Conservation (phyloP, 2,888 invertebrate genomes). For the Ophion ventricosus region DNA sequence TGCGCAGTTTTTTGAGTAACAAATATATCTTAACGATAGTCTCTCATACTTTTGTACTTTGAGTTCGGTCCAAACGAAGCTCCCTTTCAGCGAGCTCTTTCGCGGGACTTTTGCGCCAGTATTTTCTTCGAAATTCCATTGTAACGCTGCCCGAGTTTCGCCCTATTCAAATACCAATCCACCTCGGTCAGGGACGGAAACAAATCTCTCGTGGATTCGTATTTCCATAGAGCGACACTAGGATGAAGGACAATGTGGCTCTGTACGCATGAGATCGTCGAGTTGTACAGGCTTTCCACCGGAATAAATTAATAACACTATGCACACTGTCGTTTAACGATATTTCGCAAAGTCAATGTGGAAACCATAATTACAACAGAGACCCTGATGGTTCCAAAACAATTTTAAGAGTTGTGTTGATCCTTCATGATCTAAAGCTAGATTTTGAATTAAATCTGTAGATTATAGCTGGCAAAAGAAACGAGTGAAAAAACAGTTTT, state of each 20-base stretch:
- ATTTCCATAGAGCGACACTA: not conserved
- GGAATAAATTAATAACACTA: not conserved
- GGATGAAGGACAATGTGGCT: not conserved
- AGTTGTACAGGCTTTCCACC: not conserved
- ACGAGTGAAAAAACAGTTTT: no score
- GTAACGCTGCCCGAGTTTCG: slow-evolving; percentile 4
- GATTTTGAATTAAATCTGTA: no score
- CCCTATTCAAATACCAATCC: slow-evolving; percentile 2
- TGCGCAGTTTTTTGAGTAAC: no score
- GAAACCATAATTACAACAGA: not conserved
- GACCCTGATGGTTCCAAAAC: not conserved
- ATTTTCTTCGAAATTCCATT: not conserved
- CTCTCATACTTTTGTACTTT: not conserved
- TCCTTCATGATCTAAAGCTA: not conserved
- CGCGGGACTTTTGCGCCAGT: not conserved
- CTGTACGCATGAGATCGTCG: not conserved
- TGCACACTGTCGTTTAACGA: not conserved
- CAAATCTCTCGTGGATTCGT: not conserved
- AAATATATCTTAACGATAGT: no score
- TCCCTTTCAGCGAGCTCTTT: not conserved
- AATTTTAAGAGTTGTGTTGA: not conserved
- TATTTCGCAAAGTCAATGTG: not conserved
- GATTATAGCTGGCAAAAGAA: no score
- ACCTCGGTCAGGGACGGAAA: slow-evolving; percentile 11
- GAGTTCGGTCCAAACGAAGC: not conserved